Percentiles rank a stretch among this genome's conserved stretches.
Conservation (phyloP, 2,888 invertebrate genomes). For the Apamea crenata region DNA sequence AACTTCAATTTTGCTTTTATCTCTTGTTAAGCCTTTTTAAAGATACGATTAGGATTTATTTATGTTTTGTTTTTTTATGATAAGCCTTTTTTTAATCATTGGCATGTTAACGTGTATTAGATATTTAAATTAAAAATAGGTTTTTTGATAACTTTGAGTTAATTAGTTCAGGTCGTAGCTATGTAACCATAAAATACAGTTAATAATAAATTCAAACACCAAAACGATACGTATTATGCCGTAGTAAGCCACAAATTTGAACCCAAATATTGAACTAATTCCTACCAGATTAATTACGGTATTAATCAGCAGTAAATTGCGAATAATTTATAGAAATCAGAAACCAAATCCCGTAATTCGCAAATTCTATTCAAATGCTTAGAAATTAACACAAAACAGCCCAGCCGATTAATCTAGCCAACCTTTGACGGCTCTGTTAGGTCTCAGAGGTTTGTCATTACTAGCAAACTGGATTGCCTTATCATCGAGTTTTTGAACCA, state of each 20-base stretch:
- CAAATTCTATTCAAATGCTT: constrained; percentile 5
- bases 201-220: not conserved
- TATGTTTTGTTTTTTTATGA: not conserved
- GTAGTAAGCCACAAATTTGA: not conserved
- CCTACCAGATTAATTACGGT: not conserved
- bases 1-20: not conserved
- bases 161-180: not conserved
- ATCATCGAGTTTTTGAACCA: not conserved
- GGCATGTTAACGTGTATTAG: not conserved
- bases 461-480: not conserved
- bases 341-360: constrained; percentile 6
- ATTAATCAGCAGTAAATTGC: constrained; percentile 3
- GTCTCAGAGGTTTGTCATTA: not conserved
- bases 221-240: not conserved
- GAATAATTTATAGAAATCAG: not conserved
- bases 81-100: not conserved
- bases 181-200: too few relatives aligned
- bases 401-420: not conserved
- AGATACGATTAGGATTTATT: not conserved
- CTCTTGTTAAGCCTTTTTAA: not conserved
- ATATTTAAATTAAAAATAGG: not conserved
- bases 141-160: not conserved
- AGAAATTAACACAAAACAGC: not conserved
- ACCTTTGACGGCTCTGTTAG: not conserved
- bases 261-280: not conserved